Evolutionary conservation across 1,140 invertebrate species (phyloP), one percentile per base, ranked within the genome.

Genomic region (Whitmania pigra): DNA sequence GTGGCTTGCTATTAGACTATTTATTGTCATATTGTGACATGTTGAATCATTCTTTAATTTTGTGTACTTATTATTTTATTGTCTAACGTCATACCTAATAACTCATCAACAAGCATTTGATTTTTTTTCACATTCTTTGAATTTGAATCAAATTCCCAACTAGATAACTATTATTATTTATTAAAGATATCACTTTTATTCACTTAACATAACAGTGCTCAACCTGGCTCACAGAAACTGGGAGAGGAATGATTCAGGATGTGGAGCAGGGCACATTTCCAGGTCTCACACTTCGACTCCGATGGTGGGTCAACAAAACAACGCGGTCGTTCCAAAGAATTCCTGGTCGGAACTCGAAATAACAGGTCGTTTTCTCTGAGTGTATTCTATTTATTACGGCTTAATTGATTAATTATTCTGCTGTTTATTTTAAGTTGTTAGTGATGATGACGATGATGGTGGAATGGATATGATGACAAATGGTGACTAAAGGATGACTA

Each of bases 181-280:
- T 63, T 17, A 25, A 1, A 63, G n/a, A n/a, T n/a, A n/a, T n/a
- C n/a, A n/a, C n/a, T 63, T 63, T 25, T 63, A 11, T 2, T 63
- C 29, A 63, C 11, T 63, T n/a, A 15, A 63, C 18, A n/a, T 20
- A 17, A 18, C 57, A 63, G 57, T 63, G 22, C 57, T 63, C 22
- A 63, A 22, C 57, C 57, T 25, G 11, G 57, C 57, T 25, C 57
- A 63, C 22, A 63, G 29, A 63, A 63, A 22, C 22, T 63, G 57
- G 57, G 57, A 63, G 29, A 63, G 57, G 57, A 63, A 63, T 31
- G 29, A 63, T 31, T 63, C 57, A 31, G 57, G 57, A 63, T 25
- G 57, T 63, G 29, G 57, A 13, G 29, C 22, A 22, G 29, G 57
- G 5, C 22, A 63, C 18, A 20, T 31, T 31, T 63, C 57, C 22